Evolutionary conservation across 2,888 invertebrate species (phyloP).

Genomic region (Didymodactylos carnosus): DNA sequence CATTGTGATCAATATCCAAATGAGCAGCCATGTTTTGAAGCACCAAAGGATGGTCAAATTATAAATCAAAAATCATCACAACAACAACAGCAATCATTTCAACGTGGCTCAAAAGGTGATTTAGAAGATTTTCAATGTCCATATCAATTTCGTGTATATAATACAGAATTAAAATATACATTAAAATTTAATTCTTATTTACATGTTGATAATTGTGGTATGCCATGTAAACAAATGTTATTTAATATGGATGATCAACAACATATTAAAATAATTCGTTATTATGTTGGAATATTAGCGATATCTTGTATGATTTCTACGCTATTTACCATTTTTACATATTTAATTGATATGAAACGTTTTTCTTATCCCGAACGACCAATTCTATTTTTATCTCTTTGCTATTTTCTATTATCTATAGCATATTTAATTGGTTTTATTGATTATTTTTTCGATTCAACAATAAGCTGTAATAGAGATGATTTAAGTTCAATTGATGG

Average conservation of each 20-base stretch:
- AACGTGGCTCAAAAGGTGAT: neutral
- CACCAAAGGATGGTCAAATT: too few relatives aligned
- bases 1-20: slow-evolving; percentile 54
- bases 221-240: slow-evolving; percentile 12
- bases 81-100: neutral
- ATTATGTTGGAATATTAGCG: slow-evolving; percentile 55
- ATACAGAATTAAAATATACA: neutral
- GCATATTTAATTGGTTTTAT: slow-evolving; percentile 32
- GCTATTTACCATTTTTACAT: slow-evolving; percentile 32
- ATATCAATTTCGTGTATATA: neutral
- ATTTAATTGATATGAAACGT: slow-evolving; percentile 31
- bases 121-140: neutral
- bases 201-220: neutral
- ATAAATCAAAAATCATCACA: too few relatives aligned
- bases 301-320: slow-evolving; percentile 48
- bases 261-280: slow-evolving; percentile 20
- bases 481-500: slow-evolving; percentile 31
- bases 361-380: slow-evolving; percentile 37
- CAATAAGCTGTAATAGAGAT: slow-evolving; percentile 22
- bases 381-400: slow-evolving; percentile 34
- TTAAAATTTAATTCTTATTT: too few relatives aligned
- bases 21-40: neutral
- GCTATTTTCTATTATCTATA: slow-evolving; percentile 32
- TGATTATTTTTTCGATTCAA: neutral
- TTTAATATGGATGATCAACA: neutral